A percentile compares a stretch with the other conserved stretches of the same genome.
These are phyloP conservation scores for Antigone vipio DNA, from an alignment of 2,113 vertebrate species.

Conservation along the genomic window DNA sequence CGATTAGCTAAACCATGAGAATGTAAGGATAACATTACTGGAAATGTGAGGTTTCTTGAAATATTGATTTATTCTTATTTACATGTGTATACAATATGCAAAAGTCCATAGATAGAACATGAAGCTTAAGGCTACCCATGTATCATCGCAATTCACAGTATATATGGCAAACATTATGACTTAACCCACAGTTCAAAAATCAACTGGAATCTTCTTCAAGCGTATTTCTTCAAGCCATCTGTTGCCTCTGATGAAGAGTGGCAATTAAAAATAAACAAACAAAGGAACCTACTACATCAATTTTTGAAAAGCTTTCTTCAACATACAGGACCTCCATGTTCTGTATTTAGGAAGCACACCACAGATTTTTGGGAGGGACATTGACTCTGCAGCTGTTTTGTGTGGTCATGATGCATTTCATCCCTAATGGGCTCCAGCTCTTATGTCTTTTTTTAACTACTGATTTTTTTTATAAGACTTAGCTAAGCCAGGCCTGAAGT, in stretches of 20 bases:
- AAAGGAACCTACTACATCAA: neutral
- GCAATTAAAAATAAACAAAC: slow-evolving; percentile 5
- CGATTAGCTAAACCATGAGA: neutral
- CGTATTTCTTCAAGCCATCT: neutral
- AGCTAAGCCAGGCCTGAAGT: neutral
- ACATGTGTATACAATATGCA: neutral
- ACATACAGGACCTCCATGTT: neutral
- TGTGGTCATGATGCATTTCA: slow-evolving; percentile 35
- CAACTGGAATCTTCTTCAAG: neutral
- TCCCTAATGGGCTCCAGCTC: neutral
- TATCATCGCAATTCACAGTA: neutral
- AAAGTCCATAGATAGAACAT: neutral
- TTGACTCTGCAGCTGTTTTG: slow-evolving; percentile 12
- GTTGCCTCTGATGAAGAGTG: neutral
- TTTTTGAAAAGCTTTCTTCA: slow-evolving; percentile 22
- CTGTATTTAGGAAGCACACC: slow-evolving; percentile 31
- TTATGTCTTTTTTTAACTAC: neutral
- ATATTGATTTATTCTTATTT: neutral
- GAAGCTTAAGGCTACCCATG: neutral
- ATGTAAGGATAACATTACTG: neutral
- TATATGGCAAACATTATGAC: neutral
- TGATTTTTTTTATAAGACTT: neutral
- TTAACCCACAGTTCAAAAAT: neutral
- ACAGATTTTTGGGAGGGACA: neutral
- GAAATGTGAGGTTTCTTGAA: neutral